Base-by-base conservation (phyloP, 2,797 vertebrate species). In the Alosa sapidissima region DNA sequence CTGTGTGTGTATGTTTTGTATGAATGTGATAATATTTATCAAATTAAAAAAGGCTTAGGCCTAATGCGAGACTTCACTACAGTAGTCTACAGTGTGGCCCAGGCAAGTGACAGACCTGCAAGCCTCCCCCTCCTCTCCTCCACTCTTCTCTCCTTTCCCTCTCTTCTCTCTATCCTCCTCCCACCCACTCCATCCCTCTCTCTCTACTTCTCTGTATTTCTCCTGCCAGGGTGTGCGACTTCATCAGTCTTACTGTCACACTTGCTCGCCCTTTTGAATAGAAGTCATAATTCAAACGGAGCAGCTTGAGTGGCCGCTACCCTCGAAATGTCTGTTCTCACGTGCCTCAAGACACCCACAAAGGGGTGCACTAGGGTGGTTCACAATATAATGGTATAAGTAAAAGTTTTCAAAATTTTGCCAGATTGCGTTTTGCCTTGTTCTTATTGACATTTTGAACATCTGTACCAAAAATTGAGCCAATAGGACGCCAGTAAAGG, bases 201-300 rank as follows among this genome's bases (percentile, higher is more conserved):
- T 21, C 58, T n/a, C 58, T 60, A 21, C n/a, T 19, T 3, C 8
- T 7, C 21, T 60, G 58, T 28, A 68, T 9, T 14, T 36, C 36
- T 45, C 5, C 36, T 8, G 72, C 72, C 16, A 47, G 41, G 21
- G 41, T 14, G 41, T 14, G 41, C 16, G 8, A 72, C 72, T 78
- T 78, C 72, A 78, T 78, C 72, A 78, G 47, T 78, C 72, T 78
- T 36, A 47, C 72, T 78, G 51, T 82, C 81, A 41, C 49, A 41
- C 52, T 9, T 36, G 51, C 55, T 58, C 28, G 21, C 55, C 81
- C 51, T 45, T 33, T 13, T 55, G 52, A 55, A 47, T 51, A 82
- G 41, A 78, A 78, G 72, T 78, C 72, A 78, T 78, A 78, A 78
- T 78, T 78, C 72, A 78, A 41, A 47, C 72, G 19, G 72, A 21